Percentiles rank a stretch among this genome's conserved stretches.
Conservation (phyloP, 2,113 vertebrate genomes). For the Pungitius pungitius region DNA sequence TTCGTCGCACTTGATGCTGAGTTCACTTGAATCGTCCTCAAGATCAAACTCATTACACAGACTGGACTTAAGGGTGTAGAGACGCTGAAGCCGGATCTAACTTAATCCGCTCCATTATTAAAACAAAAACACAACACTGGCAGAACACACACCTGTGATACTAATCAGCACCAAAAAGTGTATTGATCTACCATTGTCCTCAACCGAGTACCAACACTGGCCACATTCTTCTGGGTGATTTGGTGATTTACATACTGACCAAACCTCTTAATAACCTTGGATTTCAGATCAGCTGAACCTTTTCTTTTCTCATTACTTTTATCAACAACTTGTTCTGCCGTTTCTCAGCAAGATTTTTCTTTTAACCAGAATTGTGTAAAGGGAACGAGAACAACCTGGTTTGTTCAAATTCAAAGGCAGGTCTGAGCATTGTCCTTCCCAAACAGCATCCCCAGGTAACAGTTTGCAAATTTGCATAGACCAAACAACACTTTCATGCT, state of each 20-base stretch:
- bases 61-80: no score
- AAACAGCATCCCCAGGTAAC: slow-evolving; percentile 13
- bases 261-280: neutral
- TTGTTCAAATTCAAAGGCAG: slow-evolving; percentile 15
- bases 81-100: neutral
- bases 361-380: neutral
- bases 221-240: neutral
- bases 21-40: no score
- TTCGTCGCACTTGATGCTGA: neutral
- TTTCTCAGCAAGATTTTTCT: neutral
- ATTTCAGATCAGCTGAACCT: neutral
- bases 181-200: neutral
- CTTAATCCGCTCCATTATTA: neutral
- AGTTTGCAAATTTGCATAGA: slow-evolving; percentile 21
- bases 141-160: neutral
- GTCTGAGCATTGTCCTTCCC: neutral
- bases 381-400: neutral
- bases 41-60: neutral
- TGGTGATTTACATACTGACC: neutral
- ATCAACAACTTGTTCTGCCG: neutral
- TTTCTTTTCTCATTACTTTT: neutral
- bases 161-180: neutral
- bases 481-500: slow-evolving; percentile 27
- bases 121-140: no score
- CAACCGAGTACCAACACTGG: neutral